A percentile compares a stretch with the other conserved stretches of the same genome.
phyloP scores from a whole-genome alignment of 2,888 invertebrate species.

The Drosophila anomalipes region DNA sequence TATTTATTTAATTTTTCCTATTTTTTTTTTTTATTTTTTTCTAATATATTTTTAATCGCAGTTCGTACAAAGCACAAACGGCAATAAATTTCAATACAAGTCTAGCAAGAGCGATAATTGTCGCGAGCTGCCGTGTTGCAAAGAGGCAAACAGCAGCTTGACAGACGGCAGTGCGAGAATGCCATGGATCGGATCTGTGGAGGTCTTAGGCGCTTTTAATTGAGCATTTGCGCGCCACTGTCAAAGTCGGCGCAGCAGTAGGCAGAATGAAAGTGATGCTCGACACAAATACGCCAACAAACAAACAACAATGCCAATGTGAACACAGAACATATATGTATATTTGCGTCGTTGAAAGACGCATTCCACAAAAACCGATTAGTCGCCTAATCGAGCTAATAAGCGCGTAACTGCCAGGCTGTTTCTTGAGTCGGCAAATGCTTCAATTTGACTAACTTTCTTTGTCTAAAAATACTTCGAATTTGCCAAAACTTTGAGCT shows the following conservation, averaged over 20 bases:
- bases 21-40: neutral
- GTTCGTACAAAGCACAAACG: neutral
- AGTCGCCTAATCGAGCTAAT: conserved; percentile 10
- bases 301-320: neutral
- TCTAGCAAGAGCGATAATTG: conserved; percentile 35
- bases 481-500: neutral
- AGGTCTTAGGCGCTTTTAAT: conserved; percentile 53
- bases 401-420: neutral
- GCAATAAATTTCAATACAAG: conserved; percentile 5
- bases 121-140: conserved; percentile 35
- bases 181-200: conserved; percentile 4
- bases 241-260: neutral
- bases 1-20: neutral
- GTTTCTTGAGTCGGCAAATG: neutral
- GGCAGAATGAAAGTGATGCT: conserved; percentile 34
- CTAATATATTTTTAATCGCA: conserved; percentile 28
- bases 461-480: neutral
- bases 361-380: conserved; percentile 16
- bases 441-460: conserved; percentile 20
- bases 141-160: conserved; percentile 28
- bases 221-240: conserved; percentile 68
- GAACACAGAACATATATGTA: neutral
- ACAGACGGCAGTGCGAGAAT: conserved; percentile 50
- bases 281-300: conserved; percentile 27
- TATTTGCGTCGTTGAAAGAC: neutral